Conservation (phyloP, 2,113 vertebrate genomes). For the Plotosus lineatus region DNA sequence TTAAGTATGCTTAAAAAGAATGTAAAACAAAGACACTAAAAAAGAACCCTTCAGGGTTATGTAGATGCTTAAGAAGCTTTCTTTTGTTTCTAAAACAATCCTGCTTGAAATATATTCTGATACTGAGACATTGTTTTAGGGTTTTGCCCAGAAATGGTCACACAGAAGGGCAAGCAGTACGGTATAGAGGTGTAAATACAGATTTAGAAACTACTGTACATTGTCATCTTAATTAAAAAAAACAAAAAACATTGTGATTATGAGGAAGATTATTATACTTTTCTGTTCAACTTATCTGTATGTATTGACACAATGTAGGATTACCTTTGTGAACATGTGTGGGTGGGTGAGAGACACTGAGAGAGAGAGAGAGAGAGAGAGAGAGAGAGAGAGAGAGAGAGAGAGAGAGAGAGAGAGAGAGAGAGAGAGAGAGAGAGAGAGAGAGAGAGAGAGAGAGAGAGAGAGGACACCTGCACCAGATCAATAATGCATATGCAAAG, state of each 20-base stretch:
- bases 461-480: conserved; percentile 35
- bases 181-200: not conserved
- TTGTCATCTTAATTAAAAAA: not conserved
- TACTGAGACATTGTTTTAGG: not conserved
- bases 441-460: conserved; percentile 7
- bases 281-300: not conserved
- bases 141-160: not conserved
- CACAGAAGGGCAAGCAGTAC: not conserved
- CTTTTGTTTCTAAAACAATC: not conserved
- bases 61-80: not conserved
- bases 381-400: conserved; percentile 7
- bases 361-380: conserved; percentile 8
- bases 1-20: not conserved
- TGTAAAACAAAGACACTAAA: not conserved
- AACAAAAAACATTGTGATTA: not conserved
- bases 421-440: conserved; percentile 8
- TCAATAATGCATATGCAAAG: conserved; percentile 56
- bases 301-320: not conserved
- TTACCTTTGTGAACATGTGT: not conserved
- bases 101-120: not conserved
- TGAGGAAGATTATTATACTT: not conserved
- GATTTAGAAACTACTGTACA: not conserved
- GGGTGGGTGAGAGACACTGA: not conserved
- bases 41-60: not conserved
- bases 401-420: conserved; percentile 6